Conservation (phyloP, 2,113 vertebrate genomes). For the Sinocyclocheilus anophthalmus region DNA sequence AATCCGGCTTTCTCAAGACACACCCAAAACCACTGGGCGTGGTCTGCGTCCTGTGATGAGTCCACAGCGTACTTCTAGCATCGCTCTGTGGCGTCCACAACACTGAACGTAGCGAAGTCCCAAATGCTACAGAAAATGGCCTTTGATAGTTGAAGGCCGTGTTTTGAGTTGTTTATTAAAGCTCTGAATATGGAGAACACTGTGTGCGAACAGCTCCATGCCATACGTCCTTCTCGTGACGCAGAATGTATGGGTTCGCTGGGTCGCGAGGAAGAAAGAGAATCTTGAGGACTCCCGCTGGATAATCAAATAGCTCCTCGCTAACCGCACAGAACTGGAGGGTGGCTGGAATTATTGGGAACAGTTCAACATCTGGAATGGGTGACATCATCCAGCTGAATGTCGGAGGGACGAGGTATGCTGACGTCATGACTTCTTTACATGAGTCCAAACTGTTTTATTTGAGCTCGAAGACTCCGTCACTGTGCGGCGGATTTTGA, state of each 20-base stretch:
- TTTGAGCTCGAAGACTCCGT: background rate
- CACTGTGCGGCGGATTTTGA: too few species aligned
- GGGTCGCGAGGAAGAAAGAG: conserved; percentile 1
- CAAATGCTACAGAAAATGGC: background rate
- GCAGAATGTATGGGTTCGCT: conserved; percentile 17
- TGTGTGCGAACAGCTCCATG: background rate
- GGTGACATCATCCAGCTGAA: conserved; percentile 95
- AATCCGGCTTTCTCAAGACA: background rate
- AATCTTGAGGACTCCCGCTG: conserved; percentile 3
- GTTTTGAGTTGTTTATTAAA: background rate
- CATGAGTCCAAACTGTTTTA: background rate
- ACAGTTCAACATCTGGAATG: conserved; percentile 74
- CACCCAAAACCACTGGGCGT: conserved; percentile 22
- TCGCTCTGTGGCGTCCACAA: conserved; percentile 25
- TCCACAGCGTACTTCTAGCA: background rate
- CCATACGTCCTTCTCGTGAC: background rate
- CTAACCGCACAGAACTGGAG: conserved; percentile 45
- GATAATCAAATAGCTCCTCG: background rate
- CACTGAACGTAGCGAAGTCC: background rate
- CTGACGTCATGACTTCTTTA: conserved; percentile 30
- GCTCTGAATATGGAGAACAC: conserved; percentile 20
- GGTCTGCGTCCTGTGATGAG: background rate
- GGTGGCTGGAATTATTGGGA: conserved; percentile 82
- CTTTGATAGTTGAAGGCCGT: background rate
- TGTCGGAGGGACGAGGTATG: conserved; percentile 92